Evolutionary conservation across 2,888 invertebrate species (phyloP), one percentile per base, ranked within the genome.

Genomic region (Eurytoma californica): DNA sequence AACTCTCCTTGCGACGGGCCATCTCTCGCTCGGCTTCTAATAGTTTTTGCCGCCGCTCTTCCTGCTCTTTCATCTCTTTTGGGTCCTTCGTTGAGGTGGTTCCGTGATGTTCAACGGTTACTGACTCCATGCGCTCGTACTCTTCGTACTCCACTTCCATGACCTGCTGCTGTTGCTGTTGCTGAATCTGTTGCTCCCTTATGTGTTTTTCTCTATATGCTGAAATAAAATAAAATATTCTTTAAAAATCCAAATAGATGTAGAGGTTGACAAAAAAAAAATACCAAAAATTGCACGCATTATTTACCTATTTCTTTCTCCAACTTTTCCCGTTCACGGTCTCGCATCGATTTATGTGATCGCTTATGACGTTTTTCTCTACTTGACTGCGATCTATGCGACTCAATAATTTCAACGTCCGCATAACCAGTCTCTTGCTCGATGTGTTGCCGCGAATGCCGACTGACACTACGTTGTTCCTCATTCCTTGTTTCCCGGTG

Each of bases 1-100:
- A 95, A 72, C 93, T 93, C 88, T 95, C 94, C 89, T 95, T 96
- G 74, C 95, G 92, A 84, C 95, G 93, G 3, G 94, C 94, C 93
- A 94, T 95, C 91, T 96, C 95, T 47, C 95, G 86, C 28, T 90
- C 90, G 0, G 90, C 90, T 79, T 90, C 90, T 63, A 90, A 74
- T 9, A 90, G 84, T 61, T 88, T 87, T 57, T 58, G 83, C 79
- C 69, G 67, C 3, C 91, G 86, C 58, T 91, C 85, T 58, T 90
- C 88, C 30, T 91, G 89, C 68, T 91, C 91, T 0, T 88, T 88
- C 86, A 90, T 88, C 77, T 91, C 91, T 58, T 90, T 89, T 0
- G 88, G 86, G 60, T 90, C 90, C 72, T 90, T 89, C 2, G 85
- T 72, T 20, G 75, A 74, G 20, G 63, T 18, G 3, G 57, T 70